Base-by-base conservation (phyloP, 2,113 vertebrate genomes). In the Scomber scombrus region DNA sequence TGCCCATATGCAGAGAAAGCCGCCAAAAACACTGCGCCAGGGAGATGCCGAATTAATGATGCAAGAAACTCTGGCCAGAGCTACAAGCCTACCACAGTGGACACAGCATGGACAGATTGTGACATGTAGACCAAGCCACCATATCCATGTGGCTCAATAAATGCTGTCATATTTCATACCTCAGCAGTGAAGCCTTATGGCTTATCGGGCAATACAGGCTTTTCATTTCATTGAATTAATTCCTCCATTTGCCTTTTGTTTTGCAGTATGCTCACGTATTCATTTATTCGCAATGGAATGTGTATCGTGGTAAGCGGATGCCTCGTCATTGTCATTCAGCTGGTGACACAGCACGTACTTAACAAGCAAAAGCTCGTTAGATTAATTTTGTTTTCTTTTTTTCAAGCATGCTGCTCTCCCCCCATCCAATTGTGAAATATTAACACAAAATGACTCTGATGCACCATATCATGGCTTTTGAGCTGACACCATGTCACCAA, bases 281-380 rank as follows among this genome's bases (percentile, higher is more conserved):
- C 74, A 91, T 91, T 87, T 90, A 92, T 89, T 92, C 93, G 75
- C 87, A 86, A 90, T 84, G 85, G 87, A 85, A 86, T 77, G 89
- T 62, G 65, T 71, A 80, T 79, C n/a, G 45, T 81, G 66, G 75
- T 78, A 86, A 86, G 88, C 83, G 73, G 79, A 81, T 85, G 75
- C 63, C 87, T 93, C 80, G 51, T 90, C 87, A 87, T 93, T 91
- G 93, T 92, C 89, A 91, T 93, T 92, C 93, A 89, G 87, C 85
- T 55, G 78, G 73, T 91, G 90, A 90, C 75, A 23, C 78, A 88
- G 87, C 78, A 81, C 74, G 43, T 84, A 80, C 85, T 92, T 91
- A 93, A 93, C 78, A 93, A 92, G 90, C 84, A 66, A 91, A 91
- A 93, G 91, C 94, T 94, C 78, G 86, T 95, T 95, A 93, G 84